Base-by-base conservation (phyloP, 2,797 vertebrate genomes). In the Parauchenoglanis punctatus region DNA sequence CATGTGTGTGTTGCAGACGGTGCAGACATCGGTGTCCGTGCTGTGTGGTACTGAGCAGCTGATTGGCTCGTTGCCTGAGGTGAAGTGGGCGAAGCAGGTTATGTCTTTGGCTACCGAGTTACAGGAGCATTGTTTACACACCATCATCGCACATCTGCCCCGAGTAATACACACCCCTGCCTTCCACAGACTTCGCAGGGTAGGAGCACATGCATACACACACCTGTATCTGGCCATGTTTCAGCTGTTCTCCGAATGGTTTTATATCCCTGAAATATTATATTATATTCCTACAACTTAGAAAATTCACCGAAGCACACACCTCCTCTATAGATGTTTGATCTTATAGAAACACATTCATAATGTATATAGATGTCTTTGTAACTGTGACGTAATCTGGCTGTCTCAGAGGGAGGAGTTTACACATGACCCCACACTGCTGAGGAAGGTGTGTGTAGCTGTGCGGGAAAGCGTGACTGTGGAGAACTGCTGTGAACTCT, bases 61-160 rank as follows among this genome's bases (percentile, higher is more conserved):
- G 85, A 94, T 98, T 87, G 93, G 92, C 87, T 97, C 96, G 86
- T 95, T 99, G 89, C 98, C 98, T 35, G 97, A 96, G 90, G 97
- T 99, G 85, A 99, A 97, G 91, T 98, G 98, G 98, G 96, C 97
- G 31, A 96, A 98, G 92, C 91, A 96, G 89, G 96, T 97, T 85
- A 87, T 93, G 90, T 91, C 88, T 17, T 93, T 98, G 91, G 97
- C 97, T 31, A 96, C 93, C 0, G 95, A 93, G 91, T 94, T 99
- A 0, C 97, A 98, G 86, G 97, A 97, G 86, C 93, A 97, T 90
- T 98, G 96, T 75, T 90, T 99, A 80, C 59, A 77, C 0, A 96
- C 96, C 90, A 96, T 97, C 54, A 96, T 97, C 90, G 91, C 94
- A 85, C 95, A 97, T 90, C 96, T 99, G 86, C 93, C 96, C 4